phyloP scores from a whole-genome alignment of 2,888 invertebrate species.

The Allolobophora icterica region DNA sequence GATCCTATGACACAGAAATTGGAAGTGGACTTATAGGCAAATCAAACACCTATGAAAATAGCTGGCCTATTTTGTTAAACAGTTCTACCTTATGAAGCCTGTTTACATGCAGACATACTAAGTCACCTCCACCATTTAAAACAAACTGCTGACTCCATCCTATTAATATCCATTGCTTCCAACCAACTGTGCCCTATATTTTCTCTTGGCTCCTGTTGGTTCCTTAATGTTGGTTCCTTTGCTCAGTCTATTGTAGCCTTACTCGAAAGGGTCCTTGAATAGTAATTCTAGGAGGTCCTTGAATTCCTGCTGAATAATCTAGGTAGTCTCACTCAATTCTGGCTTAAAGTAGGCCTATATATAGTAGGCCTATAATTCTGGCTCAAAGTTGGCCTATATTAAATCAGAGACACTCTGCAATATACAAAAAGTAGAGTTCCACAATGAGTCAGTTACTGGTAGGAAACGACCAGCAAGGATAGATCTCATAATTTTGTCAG shows the following conservation, averaged over 20 bases:
- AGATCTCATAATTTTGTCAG: conserved; percentile 5
- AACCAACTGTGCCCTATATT: neutral
- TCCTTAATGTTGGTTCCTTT: no score
- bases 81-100: neutral
- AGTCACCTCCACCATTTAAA: neutral
- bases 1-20: no score
- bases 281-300: neutral
- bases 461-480: neutral
- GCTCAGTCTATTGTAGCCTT: neutral
- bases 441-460: neutral
- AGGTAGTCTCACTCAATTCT: neutral
- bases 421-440: neutral
- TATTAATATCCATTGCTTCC: neutral
- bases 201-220: neutral
- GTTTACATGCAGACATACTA: neutral
- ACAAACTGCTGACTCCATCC: neutral
- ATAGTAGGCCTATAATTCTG: no score
- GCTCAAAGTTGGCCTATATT: neutral
- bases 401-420: neutral
- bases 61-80: no score
- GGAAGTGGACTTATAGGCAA: no score
- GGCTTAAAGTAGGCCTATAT: neutral
- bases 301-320: neutral
- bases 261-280: no score
- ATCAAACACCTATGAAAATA: no score